Evolutionary conservation across 2,888 invertebrate species (phyloP), one percentile per base, ranked within the genome.

Genomic region (Odontocolon sp.): DNA sequence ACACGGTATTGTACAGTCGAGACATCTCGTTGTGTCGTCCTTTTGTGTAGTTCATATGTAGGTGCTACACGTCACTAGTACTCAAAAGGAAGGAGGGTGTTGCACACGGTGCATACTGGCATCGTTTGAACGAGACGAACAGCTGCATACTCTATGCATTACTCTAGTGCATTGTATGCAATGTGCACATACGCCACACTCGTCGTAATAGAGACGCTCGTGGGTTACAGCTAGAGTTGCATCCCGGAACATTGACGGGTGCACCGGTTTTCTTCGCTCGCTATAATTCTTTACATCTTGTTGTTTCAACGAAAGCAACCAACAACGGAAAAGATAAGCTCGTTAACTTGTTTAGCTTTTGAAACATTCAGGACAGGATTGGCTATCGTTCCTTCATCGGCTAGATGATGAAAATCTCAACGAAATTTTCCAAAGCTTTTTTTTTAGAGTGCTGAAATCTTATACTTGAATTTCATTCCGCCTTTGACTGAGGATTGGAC

Each of bases 201-300:
- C 79, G 78, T 77, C 81, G 81, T 83, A 84, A 85, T 82, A 83
- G 84, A 83, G 83, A 83, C 72, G 79, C 80, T 80, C 77, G 80
- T 76, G 83, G 79, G 77, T 78, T 79, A 76, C 76, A 78, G 80
- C 79, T 73, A 79, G 75, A 50, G 26, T 18, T 14, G 14, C 26
- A 8, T 38, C 14, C 14, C 26, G n/a, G 36, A 47, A 63, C 36
- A 18, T 47, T 36, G 50, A 33, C 5, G 16, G 64, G 16, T 26
- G 16, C 36, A n/a, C 50, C 47, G 16, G 50, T 50, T 47, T 64
- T 36, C 64, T 74, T n/a, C n/a, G n/a, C 81, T 84, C 78, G 84
- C 85, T 84, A n/a, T n/a, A 84, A 85, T 84, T 85, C 76, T 76
- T 36, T 50, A 23, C 14, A 14, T 16, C 26, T 16, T 28, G 64